Evolutionary conservation across 2,888 invertebrate genomes (phyloP).

Genomic region (Phalera bucephala): DNA sequence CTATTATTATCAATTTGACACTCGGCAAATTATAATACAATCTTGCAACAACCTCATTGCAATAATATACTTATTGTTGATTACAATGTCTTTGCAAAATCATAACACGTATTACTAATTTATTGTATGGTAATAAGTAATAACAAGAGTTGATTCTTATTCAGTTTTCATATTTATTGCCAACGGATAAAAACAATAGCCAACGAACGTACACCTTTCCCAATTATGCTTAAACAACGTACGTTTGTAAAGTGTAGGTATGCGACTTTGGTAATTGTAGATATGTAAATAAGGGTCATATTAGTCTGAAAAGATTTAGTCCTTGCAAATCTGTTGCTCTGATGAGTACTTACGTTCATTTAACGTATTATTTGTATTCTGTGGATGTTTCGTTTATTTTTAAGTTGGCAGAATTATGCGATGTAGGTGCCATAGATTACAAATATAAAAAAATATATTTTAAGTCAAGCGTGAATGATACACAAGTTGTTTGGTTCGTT

Average conservation of each 20-base stretch:
- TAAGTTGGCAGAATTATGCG: slow-evolving; percentile 19
- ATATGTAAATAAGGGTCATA: background rate
- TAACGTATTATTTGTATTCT: slow-evolving; percentile 18
- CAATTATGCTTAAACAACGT: slow-evolving; percentile 9
- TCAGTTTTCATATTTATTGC: slow-evolving; percentile 21
- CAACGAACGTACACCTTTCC: slow-evolving; percentile 26
- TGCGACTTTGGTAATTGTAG: no score
- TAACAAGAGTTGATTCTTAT: slow-evolving; percentile 21
- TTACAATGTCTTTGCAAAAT: no score
- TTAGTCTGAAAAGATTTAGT: background rate
- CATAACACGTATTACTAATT: slow-evolving; percentile 17
- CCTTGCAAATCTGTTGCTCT: background rate
- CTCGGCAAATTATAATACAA: no score
- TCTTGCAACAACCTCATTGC: no score
- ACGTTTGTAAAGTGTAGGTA: background rate
- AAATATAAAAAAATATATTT: slow-evolving; percentile 15
- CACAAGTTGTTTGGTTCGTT: no score
- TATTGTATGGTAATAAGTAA: slow-evolving; percentile 8
- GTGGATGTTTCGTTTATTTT: slow-evolving; percentile 11
- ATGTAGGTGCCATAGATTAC: slow-evolving; percentile 19
- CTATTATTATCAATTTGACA: no score
- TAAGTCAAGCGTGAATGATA: slow-evolving; percentile 1
- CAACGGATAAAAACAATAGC: slow-evolving; percentile 31
- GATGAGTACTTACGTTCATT: background rate
- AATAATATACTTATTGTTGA: no score